Conservation (phyloP, 30 jellyfish, hydroid and myxozoan genomes). For the Cassiopea xamachana region DNA sequence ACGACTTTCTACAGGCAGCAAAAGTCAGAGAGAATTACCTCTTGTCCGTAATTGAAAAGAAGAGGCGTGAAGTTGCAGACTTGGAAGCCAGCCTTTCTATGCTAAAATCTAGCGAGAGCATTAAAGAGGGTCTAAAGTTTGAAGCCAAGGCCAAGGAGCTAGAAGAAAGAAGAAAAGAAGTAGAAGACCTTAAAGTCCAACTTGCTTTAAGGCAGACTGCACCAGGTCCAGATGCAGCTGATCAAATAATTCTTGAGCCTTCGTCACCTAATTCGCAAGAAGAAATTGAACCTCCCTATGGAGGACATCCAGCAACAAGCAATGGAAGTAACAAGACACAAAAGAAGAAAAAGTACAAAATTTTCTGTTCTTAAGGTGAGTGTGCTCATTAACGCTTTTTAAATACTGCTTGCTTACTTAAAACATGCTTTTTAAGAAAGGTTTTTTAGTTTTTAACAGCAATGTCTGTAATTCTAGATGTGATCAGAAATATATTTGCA, state of each 20-base stretch:
- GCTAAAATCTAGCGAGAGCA: neutral
- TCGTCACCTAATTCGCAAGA: constrained; percentile 11
- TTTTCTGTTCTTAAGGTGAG: constrained; percentile 55
- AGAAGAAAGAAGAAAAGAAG: constrained; percentile 16
- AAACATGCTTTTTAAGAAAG: too few species aligned
- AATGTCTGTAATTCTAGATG: too few species aligned
- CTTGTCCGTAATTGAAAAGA: constrained; percentile 18
- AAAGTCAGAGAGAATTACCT: constrained; percentile 43
- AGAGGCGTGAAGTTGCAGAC: neutral
- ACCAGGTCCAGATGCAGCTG: neutral
- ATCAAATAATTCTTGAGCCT: neutral
- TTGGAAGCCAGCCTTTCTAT: constrained; percentile 32
- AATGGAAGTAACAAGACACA: constrained; percentile 18
- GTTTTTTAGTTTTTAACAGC: too few species aligned
- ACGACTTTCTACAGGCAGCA: constrained; percentile 33
- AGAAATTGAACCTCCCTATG: constrained; percentile 37
- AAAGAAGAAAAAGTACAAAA: constrained; percentile 40
- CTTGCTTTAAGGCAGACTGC: neutral
- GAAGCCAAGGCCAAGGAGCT: neutral
- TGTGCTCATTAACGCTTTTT: neutral
- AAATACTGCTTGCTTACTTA: too few species aligned
- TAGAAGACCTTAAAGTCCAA: neutral
- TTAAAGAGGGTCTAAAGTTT: constrained; percentile 19
- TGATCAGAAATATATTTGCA: too few species aligned
- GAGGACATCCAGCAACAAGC: constrained; percentile 32